phyloP scores from a whole-genome alignment of 2,888 invertebrate genomes.

The Abrostola triplasia region DNA sequence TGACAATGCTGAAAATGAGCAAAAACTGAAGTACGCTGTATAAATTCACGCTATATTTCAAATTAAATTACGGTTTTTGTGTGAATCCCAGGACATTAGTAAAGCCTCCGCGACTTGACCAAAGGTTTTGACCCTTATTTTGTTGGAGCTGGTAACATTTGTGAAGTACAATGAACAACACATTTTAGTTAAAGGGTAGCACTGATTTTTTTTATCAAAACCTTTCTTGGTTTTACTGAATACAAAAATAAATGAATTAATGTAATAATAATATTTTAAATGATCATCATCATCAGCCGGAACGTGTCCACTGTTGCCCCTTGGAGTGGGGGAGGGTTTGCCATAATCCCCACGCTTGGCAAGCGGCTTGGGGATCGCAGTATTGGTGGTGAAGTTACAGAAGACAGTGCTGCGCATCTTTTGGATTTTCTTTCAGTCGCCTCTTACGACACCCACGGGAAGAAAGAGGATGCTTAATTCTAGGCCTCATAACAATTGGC shows the following conservation, averaged over 20 bases:
- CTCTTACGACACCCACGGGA: too few relatives aligned
- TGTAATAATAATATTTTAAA: too few relatives aligned
- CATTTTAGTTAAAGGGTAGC: constrained; percentile 10
- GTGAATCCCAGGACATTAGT: constrained; percentile 44
- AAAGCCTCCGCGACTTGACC: constrained; percentile 43
- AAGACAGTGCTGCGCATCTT: too few relatives aligned
- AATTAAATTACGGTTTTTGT: constrained; percentile 53
- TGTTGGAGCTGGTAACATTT: constrained; percentile 35
- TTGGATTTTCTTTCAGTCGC: too few relatives aligned
- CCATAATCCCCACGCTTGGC: too few relatives aligned
- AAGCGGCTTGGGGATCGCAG: too few relatives aligned
- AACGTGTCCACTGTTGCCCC: too few relatives aligned
- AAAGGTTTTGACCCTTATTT: constrained; percentile 55
- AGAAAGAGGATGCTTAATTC: too few relatives aligned
- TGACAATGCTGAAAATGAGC: constrained; percentile 22
- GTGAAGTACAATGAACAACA: constrained; percentile 23
- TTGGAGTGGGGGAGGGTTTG: too few relatives aligned
- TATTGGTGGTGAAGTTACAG: too few relatives aligned
- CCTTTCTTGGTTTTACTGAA: constrained; percentile 4
- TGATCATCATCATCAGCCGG: too few relatives aligned
- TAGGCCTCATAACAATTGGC: too few relatives aligned
- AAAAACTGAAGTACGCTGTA: constrained; percentile 31
- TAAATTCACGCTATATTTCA: constrained; percentile 56
- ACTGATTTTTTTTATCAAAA: constrained; percentile 12
- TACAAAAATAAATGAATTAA: background rate